Conservation (phyloP, 2,888 invertebrate species). For the Salticus scenicus region DNA sequence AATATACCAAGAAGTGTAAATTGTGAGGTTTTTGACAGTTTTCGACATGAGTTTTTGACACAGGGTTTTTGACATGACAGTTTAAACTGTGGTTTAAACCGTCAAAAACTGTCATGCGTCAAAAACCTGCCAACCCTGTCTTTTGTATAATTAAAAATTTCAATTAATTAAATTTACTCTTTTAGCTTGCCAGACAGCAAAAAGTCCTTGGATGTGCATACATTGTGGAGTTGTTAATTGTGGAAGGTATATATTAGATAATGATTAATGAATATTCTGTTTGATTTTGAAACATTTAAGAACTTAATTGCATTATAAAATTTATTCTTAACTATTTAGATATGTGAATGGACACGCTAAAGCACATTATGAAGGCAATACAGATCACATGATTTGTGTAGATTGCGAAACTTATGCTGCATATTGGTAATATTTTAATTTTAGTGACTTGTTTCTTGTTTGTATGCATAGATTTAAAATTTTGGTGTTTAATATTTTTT, state of each 20-base stretch:
- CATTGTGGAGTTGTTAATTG: conserved; percentile 85
- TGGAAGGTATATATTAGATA: conserved; percentile 78
- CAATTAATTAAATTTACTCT: too few relatives aligned
- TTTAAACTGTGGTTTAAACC: too few relatives aligned
- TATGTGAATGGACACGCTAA: conserved; percentile 86
- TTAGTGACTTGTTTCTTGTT: not conserved
- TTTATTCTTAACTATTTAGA: conserved; percentile 74
- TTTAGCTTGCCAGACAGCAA: conserved; percentile 75
- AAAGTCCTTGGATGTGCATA: conserved; percentile 86
- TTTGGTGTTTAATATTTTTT: not conserved
- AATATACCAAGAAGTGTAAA: too few relatives aligned
- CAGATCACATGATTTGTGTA: conserved; percentile 84
- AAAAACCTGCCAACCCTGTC: too few relatives aligned
- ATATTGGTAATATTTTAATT: conserved; percentile 81
- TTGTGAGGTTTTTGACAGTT: too few relatives aligned
- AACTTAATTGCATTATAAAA: not conserved
- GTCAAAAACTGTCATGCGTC: too few relatives aligned
- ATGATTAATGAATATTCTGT: not conserved
- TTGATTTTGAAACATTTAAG: not conserved
- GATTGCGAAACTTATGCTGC: conserved; percentile 85
- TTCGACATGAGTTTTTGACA: too few relatives aligned
- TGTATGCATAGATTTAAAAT: too few relatives aligned
- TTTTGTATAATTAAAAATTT: too few relatives aligned
- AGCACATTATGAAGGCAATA: conserved; percentile 81
- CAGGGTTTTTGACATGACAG: too few relatives aligned